Evolutionary conservation across 2,797 vertebrate species (phyloP).

Genomic region (Chaenodraco wilsoni): DNA sequence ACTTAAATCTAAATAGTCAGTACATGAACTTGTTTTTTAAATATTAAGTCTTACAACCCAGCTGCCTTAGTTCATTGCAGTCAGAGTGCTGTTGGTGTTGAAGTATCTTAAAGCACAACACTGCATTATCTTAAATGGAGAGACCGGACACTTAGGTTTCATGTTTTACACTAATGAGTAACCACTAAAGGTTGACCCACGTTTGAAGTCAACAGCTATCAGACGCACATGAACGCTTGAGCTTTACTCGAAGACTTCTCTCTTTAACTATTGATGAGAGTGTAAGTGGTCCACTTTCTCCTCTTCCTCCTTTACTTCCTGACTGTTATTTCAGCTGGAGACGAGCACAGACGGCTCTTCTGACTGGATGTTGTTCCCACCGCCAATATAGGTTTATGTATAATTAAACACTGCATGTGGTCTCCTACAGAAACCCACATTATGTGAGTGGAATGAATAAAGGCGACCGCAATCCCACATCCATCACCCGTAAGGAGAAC

Average conservation of each 20-base stretch:
- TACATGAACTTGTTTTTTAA: background rate
- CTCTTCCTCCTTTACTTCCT: constrained; percentile 72
- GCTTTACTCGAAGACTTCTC: constrained; percentile 68
- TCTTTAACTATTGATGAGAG: constrained; percentile 86
- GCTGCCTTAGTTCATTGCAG: too few species aligned
- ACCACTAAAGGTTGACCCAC: constrained; percentile 13
- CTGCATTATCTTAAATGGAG: too few species aligned
- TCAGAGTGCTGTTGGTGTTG: too few species aligned
- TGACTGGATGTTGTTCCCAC: constrained; percentile 53
- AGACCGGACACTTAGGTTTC: background rate
- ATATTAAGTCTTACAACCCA: background rate
- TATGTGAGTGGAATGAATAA: constrained; percentile 33
- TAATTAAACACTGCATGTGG: constrained; percentile 77
- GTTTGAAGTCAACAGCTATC: constrained; percentile 46
- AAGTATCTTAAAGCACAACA: too few species aligned
- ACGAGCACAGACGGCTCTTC: constrained; percentile 55
- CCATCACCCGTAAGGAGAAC: constrained; percentile 47
- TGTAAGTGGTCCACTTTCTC: constrained; percentile 83
- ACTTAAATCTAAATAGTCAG: background rate
- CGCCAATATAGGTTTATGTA: constrained; percentile 64
- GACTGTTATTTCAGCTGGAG: constrained; percentile 77
- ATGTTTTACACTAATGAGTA: background rate
- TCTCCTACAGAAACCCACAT: constrained; percentile 49
- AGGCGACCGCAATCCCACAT: constrained; percentile 51
- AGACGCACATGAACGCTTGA: constrained; percentile 28